phyloP scores from a whole-genome alignment of 2,113 vertebrate species.

The Charadrius vociferus region DNA sequence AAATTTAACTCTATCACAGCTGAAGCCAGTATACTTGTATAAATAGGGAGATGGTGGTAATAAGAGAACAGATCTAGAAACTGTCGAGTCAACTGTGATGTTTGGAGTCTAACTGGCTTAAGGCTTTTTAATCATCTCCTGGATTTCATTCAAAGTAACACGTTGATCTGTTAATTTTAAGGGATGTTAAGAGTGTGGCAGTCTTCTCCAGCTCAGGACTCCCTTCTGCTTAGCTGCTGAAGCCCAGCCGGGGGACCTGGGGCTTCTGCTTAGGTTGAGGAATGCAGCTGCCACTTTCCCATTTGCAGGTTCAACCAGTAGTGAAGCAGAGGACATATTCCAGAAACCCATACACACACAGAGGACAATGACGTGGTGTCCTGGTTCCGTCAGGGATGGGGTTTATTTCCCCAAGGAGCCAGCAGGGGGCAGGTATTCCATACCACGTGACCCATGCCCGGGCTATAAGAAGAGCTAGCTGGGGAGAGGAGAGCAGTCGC shows the following conservation, averaged over 20 bases:
- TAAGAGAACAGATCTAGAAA: background rate
- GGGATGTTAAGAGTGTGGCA: background rate
- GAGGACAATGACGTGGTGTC: background rate
- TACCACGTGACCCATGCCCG: too few species aligned
- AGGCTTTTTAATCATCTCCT: background rate
- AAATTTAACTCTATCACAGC: background rate
- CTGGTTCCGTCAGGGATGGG: too few species aligned
- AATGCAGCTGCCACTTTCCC: background rate
- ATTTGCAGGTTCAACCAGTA: background rate
- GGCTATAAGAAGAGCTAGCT: too few species aligned
- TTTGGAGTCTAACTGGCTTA: background rate
- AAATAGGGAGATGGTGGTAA: background rate
- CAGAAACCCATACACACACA: background rate
- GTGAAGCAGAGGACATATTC: background rate
- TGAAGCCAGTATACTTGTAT: background rate
- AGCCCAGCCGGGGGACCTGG: background rate
- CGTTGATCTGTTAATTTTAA: background rate
- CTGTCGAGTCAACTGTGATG: background rate
- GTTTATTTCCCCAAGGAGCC: too few species aligned
- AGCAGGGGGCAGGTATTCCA: too few species aligned
- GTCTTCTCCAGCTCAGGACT: background rate
- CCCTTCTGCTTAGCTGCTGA: background rate
- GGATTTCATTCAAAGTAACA: background rate
- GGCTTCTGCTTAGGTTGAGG: background rate
- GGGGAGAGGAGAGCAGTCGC: too few species aligned